These are phyloP conservation scores for Montipora sp. DNA, from an alignment of 64 coral and sea anemone genomes.

Conservation along the genomic window DNA sequence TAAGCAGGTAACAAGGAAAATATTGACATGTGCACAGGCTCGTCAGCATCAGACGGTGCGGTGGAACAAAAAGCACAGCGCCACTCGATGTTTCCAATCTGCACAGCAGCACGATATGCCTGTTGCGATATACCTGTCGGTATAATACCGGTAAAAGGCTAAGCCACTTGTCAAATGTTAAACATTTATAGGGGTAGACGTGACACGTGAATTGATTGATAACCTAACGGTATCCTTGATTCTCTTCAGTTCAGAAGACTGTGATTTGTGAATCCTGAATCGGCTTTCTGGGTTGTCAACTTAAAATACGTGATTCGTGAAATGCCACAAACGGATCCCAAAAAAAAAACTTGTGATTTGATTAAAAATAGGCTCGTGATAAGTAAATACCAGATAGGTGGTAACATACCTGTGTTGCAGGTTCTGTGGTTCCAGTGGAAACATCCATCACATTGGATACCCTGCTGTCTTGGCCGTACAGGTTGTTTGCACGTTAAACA, in stretches of 20 bases:
- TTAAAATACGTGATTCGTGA: too few relatives aligned
- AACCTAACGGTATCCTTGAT: too few relatives aligned
- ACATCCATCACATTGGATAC: conserved; percentile 17
- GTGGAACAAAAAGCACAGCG: neutral
- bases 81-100: neutral
- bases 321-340: too few relatives aligned
- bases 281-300: too few relatives aligned
- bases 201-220: too few relatives aligned
- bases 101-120: conserved; percentile 9
- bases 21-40: neutral
- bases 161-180: neutral
- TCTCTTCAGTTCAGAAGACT: too few relatives aligned
- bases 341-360: neutral
- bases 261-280: too few relatives aligned
- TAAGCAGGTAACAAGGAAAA: neutral
- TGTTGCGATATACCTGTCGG: conserved; percentile 12
- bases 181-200: neutral
- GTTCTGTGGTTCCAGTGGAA: conserved; percentile 25
- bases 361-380: too few relatives aligned
- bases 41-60: neutral
- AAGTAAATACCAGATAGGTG: neutral
- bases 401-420: conserved; percentile 2
- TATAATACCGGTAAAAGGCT: neutral
- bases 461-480: conserved; percentile 13
- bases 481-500: neutral